Evolutionary conservation across 2,888 invertebrate species (phyloP), one percentile per base, ranked within the genome.

Genomic region (Chrysolina oricalcia): DNA sequence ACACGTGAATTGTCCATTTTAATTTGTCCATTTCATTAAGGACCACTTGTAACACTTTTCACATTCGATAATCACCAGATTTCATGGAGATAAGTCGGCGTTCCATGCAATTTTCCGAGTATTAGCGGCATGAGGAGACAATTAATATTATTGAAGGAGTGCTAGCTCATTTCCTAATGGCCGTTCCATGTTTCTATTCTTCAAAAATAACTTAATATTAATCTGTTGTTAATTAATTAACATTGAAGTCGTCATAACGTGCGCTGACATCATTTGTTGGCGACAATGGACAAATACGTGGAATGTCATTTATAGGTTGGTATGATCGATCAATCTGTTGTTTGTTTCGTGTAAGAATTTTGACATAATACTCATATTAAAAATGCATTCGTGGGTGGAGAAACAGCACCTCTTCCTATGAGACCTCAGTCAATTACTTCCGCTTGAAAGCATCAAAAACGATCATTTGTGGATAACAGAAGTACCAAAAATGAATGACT

Each of bases 81-180:
- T 85, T 86, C 87, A 86, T 86, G 87, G 77, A 85, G 87, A 87
- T 87, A 87, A 86, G 66, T 83, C 80, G 35, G 40, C 35, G n/a
- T 48, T 53, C 74, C 78, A 77, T 78, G 80, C 84, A 84, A 85
- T 84, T 83, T 83, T 80, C 80, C 76, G 77, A 74, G 74, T 78
- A 79, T 78, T 79, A 80, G 80, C 81, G 80, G 78, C 41, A 68
- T 70, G 76, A 71, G 75, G 70, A 76, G 81, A 84, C 81, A 82
- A 84, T 84, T 85, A 83, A 84, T 85, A 83, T 81, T 83, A 82
- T 84, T 82, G 78, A 80, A 84, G 84, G 84, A 83, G 84, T 84
- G 83, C 72, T 77, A 73, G 78, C 82, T 84, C 83, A 85, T 85
- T 84, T 85, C 81, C 81, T 85, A 85, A 85, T 85, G 85, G 85